phyloP scores from a whole-genome alignment of 2,797 vertebrate species.

The Leptodactylus fallax region DNA sequence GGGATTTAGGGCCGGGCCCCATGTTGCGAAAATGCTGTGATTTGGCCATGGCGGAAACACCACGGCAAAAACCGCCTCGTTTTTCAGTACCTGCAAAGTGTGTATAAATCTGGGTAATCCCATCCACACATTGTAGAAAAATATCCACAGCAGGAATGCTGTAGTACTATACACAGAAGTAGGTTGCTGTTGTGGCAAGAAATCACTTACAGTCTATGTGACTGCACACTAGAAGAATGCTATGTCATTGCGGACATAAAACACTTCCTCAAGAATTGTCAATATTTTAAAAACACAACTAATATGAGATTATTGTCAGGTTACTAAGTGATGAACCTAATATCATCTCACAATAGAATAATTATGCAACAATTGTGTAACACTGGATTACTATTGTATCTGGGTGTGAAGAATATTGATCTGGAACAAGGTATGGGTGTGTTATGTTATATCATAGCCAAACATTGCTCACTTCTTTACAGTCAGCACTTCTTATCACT shows the following conservation, averaged over 20 bases:
- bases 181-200: too few relatives aligned
- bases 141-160: too few relatives aligned
- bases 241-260: background rate
- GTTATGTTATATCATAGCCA: background rate
- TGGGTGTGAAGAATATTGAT: background rate
- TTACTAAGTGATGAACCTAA: background rate
- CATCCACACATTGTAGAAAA: too few relatives aligned
- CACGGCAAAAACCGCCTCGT: too few relatives aligned
- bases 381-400: background rate
- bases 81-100: too few relatives aligned
- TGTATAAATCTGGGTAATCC: too few relatives aligned
- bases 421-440: background rate
- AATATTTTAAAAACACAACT: background rate
- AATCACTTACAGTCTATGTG: too few relatives aligned
- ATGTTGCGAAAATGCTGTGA: too few relatives aligned
- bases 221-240: too few relatives aligned
- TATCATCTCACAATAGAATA: background rate
- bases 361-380: constrained; percentile 34
- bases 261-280: background rate
- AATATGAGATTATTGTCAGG: background rate
- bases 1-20: too few relatives aligned
- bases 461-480: background rate
- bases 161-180: too few relatives aligned
- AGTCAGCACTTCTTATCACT: background rate
- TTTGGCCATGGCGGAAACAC: too few relatives aligned